These are phyloP conservation scores for Dioctria linearis DNA, from an alignment of 2,888 invertebrate species.

Conservation along the genomic window DNA sequence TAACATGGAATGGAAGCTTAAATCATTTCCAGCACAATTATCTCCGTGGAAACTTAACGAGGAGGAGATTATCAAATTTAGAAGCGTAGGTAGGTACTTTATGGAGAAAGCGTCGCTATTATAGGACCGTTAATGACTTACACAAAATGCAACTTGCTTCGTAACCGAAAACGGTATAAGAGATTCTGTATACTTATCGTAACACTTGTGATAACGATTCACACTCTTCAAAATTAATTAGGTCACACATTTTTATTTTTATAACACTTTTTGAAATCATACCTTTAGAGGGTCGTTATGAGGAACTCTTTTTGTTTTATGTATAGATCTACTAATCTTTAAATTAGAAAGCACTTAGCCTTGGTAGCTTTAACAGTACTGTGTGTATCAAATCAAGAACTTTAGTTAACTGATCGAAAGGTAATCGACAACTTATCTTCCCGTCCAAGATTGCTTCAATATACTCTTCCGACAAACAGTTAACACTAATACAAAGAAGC, in stretches of 20 bases:
- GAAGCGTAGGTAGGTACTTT: too few relatives aligned
- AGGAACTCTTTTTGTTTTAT: neutral
- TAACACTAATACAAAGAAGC: constrained; percentile 21
- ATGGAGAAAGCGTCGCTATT: too few relatives aligned
- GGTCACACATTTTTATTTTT: neutral
- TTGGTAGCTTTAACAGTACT: neutral
- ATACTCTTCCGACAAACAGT: constrained; percentile 45
- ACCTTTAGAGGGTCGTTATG: constrained; percentile 17
- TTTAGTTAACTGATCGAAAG: constrained; percentile 48
- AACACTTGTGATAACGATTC: too few relatives aligned
- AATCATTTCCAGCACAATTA: too few relatives aligned
- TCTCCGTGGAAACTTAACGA: too few relatives aligned
- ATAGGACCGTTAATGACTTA: too few relatives aligned
- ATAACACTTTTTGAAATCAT: constrained; percentile 17
- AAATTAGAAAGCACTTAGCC: constrained; percentile 5
- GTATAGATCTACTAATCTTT: neutral
- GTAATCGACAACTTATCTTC: constrained; percentile 47
- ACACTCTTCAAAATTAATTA: neutral
- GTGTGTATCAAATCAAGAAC: constrained; percentile 8
- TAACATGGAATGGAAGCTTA: too few relatives aligned
- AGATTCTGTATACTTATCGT: too few relatives aligned
- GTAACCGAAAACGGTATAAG: too few relatives aligned
- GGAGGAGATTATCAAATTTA: too few relatives aligned
- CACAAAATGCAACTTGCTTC: too few relatives aligned
- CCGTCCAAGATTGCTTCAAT: constrained; percentile 25